Evolutionary conservation across 2,797 vertebrate species (phyloP).

Genomic region (Dendrocincla tyrannina): DNA sequence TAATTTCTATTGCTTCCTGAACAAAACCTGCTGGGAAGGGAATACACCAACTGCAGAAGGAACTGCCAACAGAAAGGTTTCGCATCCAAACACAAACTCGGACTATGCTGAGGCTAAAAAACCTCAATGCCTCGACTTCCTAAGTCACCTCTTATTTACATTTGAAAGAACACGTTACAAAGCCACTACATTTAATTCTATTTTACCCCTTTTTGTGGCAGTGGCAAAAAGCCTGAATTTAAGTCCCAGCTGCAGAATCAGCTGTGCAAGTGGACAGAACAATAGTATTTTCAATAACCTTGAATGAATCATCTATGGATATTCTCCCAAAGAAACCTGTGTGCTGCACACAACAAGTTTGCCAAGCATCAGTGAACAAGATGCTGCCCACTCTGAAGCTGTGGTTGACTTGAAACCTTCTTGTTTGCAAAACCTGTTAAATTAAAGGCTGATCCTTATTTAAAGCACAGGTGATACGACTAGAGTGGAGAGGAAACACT

Average conservation of each 20-base stretch:
- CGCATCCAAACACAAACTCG: not conserved
- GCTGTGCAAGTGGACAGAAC: not conserved
- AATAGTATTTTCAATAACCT: not conserved
- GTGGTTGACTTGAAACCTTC: not conserved
- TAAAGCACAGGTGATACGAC: not conserved
- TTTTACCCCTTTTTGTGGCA: not conserved
- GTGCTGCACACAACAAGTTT: not conserved
- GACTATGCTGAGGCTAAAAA: not conserved
- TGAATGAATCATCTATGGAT: accelerated
- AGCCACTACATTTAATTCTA: not conserved
- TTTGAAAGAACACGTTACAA: not conserved
- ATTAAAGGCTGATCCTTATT: not conserved
- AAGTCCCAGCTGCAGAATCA: not conserved
- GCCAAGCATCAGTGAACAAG: not conserved
- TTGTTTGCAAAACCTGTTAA: not conserved
- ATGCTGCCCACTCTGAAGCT: not conserved
- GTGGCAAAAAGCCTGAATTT: not conserved
- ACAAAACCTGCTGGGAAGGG: slow-evolving; percentile 49
- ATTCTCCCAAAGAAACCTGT: not conserved
- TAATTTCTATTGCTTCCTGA: slow-evolving; percentile 11
- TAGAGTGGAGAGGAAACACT: not conserved
- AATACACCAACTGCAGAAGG: not conserved
- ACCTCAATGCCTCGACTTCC: not conserved
- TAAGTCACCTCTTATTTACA: slow-evolving; percentile 8
- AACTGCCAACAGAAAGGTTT: slow-evolving; percentile 15